Conservation (phyloP, 2,888 invertebrate species). For the Lasius platythorax region DNA sequence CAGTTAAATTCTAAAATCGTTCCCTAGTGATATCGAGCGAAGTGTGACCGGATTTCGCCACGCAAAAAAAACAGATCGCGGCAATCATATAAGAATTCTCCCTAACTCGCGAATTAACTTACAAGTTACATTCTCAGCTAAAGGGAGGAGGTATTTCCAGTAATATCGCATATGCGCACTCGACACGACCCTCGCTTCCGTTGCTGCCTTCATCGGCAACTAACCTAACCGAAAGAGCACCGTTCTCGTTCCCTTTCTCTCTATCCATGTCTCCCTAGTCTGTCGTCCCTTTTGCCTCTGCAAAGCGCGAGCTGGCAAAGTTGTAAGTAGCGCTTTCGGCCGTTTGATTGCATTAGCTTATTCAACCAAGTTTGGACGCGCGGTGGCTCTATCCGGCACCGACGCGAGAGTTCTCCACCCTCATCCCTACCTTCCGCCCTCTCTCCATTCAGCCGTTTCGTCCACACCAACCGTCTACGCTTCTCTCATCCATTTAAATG, state of each 20-base stretch:
- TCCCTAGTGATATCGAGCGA: not conserved
- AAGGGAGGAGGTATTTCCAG: slow-evolving; percentile 61
- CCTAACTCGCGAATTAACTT: slow-evolving; percentile 63
- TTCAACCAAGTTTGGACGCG: slow-evolving; percentile 74
- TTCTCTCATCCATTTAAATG: slow-evolving; percentile 61
- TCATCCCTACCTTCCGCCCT: slow-evolving; percentile 11
- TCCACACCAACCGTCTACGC: slow-evolving; percentile 38
- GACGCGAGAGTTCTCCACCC: slow-evolving; percentile 60
- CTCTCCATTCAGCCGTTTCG: not conserved
- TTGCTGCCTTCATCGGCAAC: slow-evolving; percentile 39
- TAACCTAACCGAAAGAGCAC: slow-evolving; percentile 42
- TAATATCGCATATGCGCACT: slow-evolving; percentile 49
- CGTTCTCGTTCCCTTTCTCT: slow-evolving; percentile 34
- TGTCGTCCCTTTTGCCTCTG: slow-evolving; percentile 46
- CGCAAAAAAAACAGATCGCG: slow-evolving; percentile 14
- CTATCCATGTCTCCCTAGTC: slow-evolving; percentile 18
- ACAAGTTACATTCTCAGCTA: slow-evolving; percentile 65
- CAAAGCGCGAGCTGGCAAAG: slow-evolving; percentile 71
- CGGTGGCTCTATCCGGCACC: slow-evolving; percentile 55
- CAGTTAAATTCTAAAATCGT: not conserved
- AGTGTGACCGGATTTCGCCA: slow-evolving; percentile 22
- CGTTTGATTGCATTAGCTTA: slow-evolving; percentile 80
- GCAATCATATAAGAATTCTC: slow-evolving; percentile 41
- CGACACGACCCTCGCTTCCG: slow-evolving; percentile 39
- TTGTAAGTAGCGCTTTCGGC: slow-evolving; percentile 80